These are phyloP conservation scores for Xiphophorus birchmanni DNA, from an alignment of 2,797 vertebrate genomes.

Conservation along the genomic window DNA sequence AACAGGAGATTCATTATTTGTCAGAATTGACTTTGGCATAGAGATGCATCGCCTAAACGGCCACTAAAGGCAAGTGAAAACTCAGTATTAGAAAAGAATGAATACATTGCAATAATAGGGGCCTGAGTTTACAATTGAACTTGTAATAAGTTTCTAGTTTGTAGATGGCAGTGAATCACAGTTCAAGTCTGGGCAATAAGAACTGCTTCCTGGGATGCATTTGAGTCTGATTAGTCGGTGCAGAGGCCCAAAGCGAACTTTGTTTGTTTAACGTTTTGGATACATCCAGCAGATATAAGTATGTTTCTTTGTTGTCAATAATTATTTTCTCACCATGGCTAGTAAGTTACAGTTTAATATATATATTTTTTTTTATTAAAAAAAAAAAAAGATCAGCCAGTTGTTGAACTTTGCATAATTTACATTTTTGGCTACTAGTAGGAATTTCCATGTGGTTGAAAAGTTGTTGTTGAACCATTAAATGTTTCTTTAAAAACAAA, in stretches of 20 bases:
- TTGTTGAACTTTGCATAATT: conserved; percentile 4
- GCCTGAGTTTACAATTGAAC: conserved; percentile 50
- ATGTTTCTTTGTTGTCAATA: background rate
- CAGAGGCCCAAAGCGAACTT: conserved; percentile 6
- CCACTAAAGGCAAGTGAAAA: conserved; percentile 35
- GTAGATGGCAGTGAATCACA: conserved; percentile 54
- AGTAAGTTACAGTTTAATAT: background rate
- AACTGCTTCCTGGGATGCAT: background rate
- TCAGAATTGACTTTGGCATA: conserved; percentile 50
- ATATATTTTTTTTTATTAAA: background rate
- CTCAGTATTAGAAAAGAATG: conserved; percentile 26
- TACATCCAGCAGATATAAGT: conserved; percentile 10
- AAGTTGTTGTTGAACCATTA: background rate
- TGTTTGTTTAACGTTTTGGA: background rate
- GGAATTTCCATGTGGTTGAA: background rate
- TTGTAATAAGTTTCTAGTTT: conserved; percentile 34
- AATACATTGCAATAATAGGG: conserved; percentile 42
- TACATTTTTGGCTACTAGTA: background rate
- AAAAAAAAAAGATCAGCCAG: background rate
- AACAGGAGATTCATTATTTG: conserved; percentile 46
- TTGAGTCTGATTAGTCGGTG: conserved; percentile 21
- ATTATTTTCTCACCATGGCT: background rate
- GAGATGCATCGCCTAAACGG: conserved; percentile 28
- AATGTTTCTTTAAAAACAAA: background rate
- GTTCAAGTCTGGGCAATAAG: conserved; percentile 22